Conservation (phyloP, 2,113 vertebrate genomes). For the Oreochromis aureus region DNA sequence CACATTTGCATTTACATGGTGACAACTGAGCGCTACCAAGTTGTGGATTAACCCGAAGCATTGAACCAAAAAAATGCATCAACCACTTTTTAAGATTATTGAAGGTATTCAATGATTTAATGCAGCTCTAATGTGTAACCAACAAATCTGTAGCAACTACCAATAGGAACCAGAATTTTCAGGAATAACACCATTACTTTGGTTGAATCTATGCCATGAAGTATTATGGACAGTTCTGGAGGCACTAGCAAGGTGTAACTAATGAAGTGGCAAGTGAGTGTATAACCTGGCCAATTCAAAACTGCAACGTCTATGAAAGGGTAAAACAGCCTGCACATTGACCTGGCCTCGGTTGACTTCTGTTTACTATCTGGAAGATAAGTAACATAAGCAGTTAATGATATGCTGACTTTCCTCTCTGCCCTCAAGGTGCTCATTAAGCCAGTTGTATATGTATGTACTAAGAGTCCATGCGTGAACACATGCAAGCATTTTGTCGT, state of each 20-base stretch:
- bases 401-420: background rate
- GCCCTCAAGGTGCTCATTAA: background rate
- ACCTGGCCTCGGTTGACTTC: background rate
- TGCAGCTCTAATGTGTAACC: background rate
- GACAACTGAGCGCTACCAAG: background rate
- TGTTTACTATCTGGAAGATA: background rate
- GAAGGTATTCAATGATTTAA: background rate
- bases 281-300: background rate
- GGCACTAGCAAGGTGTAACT: background rate
- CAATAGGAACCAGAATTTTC: background rate
- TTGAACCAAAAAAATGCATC: background rate
- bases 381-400: background rate
- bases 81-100: background rate
- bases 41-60: background rate
- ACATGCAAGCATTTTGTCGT: background rate
- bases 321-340: background rate
- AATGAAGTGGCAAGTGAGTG: background rate
- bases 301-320: fast-evolving
- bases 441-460: background rate
- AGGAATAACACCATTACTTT: background rate
- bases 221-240: background rate
- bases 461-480: background rate
- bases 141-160: background rate
- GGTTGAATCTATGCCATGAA: background rate
- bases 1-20: background rate